Percentiles rank a stretch among this genome's conserved stretches.
These are phyloP conservation scores for Nomada hirtipes DNA, from an alignment of 2,888 invertebrate species.

Conservation along the genomic window DNA sequence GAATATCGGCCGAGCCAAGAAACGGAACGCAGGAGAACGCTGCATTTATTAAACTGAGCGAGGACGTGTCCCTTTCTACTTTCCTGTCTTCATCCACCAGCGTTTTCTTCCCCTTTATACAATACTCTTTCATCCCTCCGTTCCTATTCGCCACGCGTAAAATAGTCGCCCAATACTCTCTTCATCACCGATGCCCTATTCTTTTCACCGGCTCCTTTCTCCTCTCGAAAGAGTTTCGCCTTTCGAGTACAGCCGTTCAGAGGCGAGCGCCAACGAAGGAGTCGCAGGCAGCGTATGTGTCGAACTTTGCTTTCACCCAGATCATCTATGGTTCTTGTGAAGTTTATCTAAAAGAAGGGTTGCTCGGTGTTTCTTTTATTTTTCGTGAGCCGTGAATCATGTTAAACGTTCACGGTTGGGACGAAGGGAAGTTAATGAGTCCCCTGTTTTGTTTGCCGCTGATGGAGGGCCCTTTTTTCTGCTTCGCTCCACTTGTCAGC, in stretches of 20 bases:
- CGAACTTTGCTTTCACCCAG: slow-evolving; percentile 4
- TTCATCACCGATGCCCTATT: slow-evolving; percentile 41
- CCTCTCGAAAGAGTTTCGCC: slow-evolving; percentile 30
- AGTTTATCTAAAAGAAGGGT: not conserved
- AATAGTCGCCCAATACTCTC: slow-evolving; percentile 66
- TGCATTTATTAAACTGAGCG: slow-evolving; percentile 80
- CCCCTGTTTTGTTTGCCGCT: not conserved
- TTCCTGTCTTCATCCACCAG: slow-evolving; percentile 33
- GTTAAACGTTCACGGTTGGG: not conserved
- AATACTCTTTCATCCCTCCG: slow-evolving; percentile 19
- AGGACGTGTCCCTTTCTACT: slow-evolving; percentile 66
- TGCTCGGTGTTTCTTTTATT: not conserved
- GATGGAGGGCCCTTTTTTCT: not conserved
- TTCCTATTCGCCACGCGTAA: slow-evolving; percentile 52
- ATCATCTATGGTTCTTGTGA: not conserved
- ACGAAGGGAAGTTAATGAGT: slow-evolving; percentile 2
- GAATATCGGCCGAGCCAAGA: slow-evolving; percentile 73
- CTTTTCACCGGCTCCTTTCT: slow-evolving; percentile 2
- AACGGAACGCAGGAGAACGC: slow-evolving; percentile 79
- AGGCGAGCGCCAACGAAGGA: slow-evolving; percentile 26
- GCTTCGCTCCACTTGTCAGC: slow-evolving; percentile 1
- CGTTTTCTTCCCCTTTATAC: slow-evolving; percentile 30
- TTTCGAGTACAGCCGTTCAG: slow-evolving; percentile 12
- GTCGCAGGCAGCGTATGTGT: not conserved
- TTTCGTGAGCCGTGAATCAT: not conserved